A percentile compares a stretch with the other conserved stretches of the same genome.
phyloP scores from a whole-genome alignment of 2,113 vertebrate species.

The Abramis brama region DNA sequence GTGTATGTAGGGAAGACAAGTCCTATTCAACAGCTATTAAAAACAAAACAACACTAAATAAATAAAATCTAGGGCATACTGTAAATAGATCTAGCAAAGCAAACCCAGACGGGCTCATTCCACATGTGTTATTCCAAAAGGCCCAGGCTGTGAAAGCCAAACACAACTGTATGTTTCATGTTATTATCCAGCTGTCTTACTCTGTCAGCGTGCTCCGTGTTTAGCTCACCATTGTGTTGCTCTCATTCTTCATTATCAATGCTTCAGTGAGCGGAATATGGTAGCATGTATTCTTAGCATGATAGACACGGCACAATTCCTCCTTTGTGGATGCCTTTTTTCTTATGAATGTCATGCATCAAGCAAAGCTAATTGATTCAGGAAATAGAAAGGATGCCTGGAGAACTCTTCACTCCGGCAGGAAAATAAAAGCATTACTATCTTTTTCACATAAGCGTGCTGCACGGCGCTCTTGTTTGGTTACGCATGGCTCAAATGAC shows the following conservation, averaged over 20 bases:
- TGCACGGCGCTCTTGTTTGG: slow-evolving; percentile 74
- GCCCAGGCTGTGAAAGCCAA: slow-evolving; percentile 42
- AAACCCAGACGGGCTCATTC: slow-evolving; percentile 2
- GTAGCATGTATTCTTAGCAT: slow-evolving; percentile 62
- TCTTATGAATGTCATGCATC: slow-evolving; percentile 73
- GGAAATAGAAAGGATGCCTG: slow-evolving; percentile 78
- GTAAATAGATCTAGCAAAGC: slow-evolving; percentile 22
- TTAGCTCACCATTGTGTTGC: slow-evolving; percentile 49
- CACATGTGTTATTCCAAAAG: background rate
- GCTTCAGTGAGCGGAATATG: slow-evolving; percentile 45
- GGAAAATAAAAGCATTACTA: slow-evolving; percentile 77
- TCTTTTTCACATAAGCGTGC: slow-evolving; percentile 77
- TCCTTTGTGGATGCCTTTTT: slow-evolving; percentile 52
- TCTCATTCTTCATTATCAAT: slow-evolving; percentile 53
- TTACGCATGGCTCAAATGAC: slow-evolving; percentile 78
- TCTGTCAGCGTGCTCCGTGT: slow-evolving; percentile 40
- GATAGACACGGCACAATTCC: slow-evolving; percentile 50
- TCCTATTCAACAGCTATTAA: background rate
- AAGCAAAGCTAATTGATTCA: slow-evolving; percentile 80
- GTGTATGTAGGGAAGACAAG: background rate
- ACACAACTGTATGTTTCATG: slow-evolving; percentile 44
- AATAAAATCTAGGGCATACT: background rate
- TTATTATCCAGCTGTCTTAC: slow-evolving; percentile 46
- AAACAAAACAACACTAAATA: background rate
- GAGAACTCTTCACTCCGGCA: slow-evolving; percentile 72